A percentile compares a stretch with the other conserved stretches of the same genome.
Conservation (phyloP, 2,113 vertebrate species). For the Nibea albiflora region DNA sequence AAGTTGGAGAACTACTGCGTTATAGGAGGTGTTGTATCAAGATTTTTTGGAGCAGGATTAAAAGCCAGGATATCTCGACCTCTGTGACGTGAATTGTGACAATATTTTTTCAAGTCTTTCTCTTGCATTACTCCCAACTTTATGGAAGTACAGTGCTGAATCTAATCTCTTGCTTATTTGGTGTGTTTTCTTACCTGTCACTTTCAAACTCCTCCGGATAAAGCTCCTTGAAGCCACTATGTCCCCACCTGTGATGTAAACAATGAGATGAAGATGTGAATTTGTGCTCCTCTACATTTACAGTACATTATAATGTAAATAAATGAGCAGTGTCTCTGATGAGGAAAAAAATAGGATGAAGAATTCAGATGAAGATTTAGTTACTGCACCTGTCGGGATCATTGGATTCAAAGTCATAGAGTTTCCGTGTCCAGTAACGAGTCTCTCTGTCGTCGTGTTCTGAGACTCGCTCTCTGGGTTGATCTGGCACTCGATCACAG, state of each 20-base stretch:
- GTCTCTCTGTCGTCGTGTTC: constrained; percentile 89
- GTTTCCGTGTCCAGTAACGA: constrained; percentile 92
- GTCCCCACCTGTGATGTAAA: constrained; percentile 87
- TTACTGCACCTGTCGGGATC: constrained; percentile 91
- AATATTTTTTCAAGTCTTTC: not conserved
- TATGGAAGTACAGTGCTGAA: not conserved
- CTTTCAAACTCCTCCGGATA: constrained; percentile 96
- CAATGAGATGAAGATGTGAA: constrained; percentile 28
- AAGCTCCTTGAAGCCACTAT: constrained; percentile 98
- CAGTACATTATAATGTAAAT: not conserved
- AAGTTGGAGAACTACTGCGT: not conserved
- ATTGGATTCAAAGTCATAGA: constrained; percentile 93
- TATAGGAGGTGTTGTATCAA: not conserved
- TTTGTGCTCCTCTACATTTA: not conserved
- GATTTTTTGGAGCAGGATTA: not conserved
- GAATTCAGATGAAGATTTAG: not conserved
- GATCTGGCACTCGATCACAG: constrained; percentile 90
- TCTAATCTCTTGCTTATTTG: not conserved
- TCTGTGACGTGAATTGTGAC: not conserved
- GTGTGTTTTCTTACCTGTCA: constrained; percentile 85
- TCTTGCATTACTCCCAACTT: not conserved
- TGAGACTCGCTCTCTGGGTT: constrained; percentile 72
- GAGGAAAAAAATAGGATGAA: not conserved
- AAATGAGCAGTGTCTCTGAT: not conserved
- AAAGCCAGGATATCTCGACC: not conserved